Evolutionary conservation across 2,113 vertebrate genomes (phyloP).

Genomic region (Macrotus californicus): DNA sequence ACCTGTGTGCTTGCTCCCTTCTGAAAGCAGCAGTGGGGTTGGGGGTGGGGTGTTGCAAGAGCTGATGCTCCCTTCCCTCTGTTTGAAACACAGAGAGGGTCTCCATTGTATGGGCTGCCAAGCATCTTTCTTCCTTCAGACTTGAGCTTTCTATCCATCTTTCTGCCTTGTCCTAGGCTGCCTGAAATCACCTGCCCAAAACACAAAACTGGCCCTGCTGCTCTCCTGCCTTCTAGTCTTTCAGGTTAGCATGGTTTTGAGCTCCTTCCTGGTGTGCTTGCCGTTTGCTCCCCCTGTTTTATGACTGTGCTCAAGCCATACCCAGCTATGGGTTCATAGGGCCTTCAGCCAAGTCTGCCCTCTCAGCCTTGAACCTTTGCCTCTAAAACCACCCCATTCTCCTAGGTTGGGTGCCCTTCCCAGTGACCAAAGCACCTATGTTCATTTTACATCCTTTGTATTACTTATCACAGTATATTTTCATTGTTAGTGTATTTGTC

Average conservation of each 20-base stretch:
- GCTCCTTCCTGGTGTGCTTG: not conserved
- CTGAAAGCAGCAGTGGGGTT: no score
- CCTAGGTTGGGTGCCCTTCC: not conserved
- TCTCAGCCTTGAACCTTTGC: not conserved
- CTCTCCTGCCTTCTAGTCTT: not conserved
- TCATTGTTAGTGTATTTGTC: not conserved
- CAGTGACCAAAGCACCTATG: not conserved
- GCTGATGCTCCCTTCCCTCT: not conserved
- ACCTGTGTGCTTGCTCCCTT: rapidly evolving
- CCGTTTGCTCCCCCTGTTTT: not conserved
- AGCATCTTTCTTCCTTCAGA: not conserved
- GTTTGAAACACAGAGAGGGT: not conserved
- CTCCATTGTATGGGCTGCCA: rapidly evolving
- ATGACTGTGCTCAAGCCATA: no score
- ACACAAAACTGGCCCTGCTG: not conserved
- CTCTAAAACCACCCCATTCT: not conserved
- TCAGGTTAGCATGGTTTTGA: not conserved
- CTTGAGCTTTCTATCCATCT: not conserved
- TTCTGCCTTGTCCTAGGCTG: not conserved
- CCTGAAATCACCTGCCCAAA: not conserved
- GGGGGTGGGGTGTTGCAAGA: no score
- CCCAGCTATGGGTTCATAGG: rapidly evolving
- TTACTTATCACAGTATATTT: not conserved
- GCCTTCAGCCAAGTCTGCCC: not conserved
- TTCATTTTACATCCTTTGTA: not conserved